These are phyloP conservation scores for Saccopteryx leptura DNA, from an alignment of 2,113 vertebrate genomes.

Conservation along the genomic window DNA sequence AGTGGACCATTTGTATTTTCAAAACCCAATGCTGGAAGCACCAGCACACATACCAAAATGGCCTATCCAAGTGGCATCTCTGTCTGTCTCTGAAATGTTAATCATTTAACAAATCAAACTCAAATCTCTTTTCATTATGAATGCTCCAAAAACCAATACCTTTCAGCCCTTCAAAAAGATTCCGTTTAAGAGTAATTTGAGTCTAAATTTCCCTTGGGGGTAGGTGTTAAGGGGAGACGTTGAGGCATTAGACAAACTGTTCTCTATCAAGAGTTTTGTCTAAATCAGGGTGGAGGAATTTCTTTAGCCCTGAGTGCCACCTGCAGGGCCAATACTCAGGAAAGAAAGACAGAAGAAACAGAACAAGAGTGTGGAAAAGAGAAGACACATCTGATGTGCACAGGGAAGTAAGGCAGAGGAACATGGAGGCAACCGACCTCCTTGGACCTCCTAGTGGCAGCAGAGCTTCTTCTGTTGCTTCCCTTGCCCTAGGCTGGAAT, in stretches of 20 bases:
- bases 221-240: conserved; percentile 54
- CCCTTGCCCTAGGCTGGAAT: conserved; percentile 5
- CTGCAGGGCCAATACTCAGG: conserved; percentile 66
- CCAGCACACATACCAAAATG: conserved; percentile 74
- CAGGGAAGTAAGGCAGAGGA: neutral
- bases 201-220: conserved; percentile 60
- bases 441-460: conserved; percentile 61
- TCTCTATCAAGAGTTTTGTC: conserved; percentile 56
- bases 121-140: conserved; percentile 76
- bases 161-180: conserved; percentile 71
- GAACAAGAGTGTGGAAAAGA: neutral
- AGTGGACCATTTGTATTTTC: conserved; percentile 70
- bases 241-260: conserved; percentile 67
- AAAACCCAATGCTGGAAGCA: conserved; percentile 68
- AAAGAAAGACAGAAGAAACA: conserved; percentile 55
- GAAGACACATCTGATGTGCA: neutral
- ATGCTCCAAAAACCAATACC: conserved; percentile 77
- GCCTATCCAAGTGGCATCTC: conserved; percentile 61
- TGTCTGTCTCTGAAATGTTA: conserved; percentile 61
- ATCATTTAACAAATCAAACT: conserved; percentile 72
- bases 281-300: conserved; percentile 69
- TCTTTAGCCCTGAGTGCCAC: conserved; percentile 68
- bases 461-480: neutral
- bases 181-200: conserved; percentile 65
- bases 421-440: neutral